Evolutionary conservation across 2,113 vertebrate species (phyloP), one percentile per base, ranked within the genome.

Genomic region (Sporophila hypoxantha): DNA sequence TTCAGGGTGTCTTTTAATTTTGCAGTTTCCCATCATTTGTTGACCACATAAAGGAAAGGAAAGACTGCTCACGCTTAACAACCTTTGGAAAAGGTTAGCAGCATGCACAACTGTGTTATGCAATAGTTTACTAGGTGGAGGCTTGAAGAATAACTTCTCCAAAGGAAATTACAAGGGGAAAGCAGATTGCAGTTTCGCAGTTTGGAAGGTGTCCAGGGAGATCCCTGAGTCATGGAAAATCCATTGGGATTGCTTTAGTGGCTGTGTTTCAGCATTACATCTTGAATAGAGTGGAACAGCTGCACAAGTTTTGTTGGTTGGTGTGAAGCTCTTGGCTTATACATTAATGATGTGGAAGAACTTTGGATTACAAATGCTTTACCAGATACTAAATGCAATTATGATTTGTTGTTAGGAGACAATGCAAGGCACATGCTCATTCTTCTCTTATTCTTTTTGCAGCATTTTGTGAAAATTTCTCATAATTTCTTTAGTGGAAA

Each of bases 161-260:
- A 34, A 83, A 82, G 82, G 70, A 93, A 91, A 86, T 86, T 85
- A 61, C n/a, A 76, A 93, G 65, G 57, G 42, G 53, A 87, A 90
- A 85, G 57, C 83, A 75, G 49, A 92, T 65, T 93, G 55, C 71
- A 77, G 42, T 60, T 91, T 90, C 3, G 9, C 57, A 65, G 34
- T 62, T 89, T 95, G 89, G 91, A 92, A 77, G 32, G 76, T 77
- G 34, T 89, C 93, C 92, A 92, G 77, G 57, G 91, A 91, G 90
- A 88, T 94, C 86, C 93, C 88, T 46, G 78, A 94, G 83, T 94
- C 89, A 94, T 55, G 66, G 76, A 92, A 93, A 89, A 85, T 84
- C 87, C 93, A 65, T 32, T 78, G 89, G 82, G 89, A 86, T 88
- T 83, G 76, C 76, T 83, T 83, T 79, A 87, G 75, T 74, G 70